Evolutionary conservation across 2,113 vertebrate species (phyloP), one percentile per base, ranked within the genome.

Genomic region (Gambusia holbrooki): DNA sequence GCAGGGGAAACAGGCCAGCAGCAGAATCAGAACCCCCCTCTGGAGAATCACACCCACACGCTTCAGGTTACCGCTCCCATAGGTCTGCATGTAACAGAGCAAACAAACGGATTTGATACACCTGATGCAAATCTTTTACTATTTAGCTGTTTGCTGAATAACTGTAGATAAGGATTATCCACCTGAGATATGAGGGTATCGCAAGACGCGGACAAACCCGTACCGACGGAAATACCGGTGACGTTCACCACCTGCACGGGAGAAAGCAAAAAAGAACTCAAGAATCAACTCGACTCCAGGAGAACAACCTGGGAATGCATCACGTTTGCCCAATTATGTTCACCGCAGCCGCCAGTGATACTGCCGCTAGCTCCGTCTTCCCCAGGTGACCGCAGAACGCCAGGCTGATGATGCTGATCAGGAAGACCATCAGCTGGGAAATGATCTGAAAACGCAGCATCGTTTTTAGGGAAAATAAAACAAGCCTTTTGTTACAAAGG

Each of bases 101-200:
- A 35, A 64, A 40, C 3, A 65, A n/a, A 65, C 2, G n/a, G 12
- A 33, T n/a, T 40, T 27, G n/a, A 35, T 37, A n/a, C 22, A n/a
- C 32, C 22, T 15, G 7, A 65, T 35, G 22, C 25, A 14, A 22
- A 37, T 27, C 64, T 40, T n/a, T 7, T 14, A n/a, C 13, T 14
- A 2, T 14, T 40, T 8, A 27, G 13, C 33, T 40, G 35, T 25
- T 66, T 48, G 17, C 45, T 48, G 14, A 48, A 48, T 48, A 48
- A 48, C 4, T 15, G 0, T 19, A 17, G 35, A 12, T 27, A n/a
- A 66, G 25, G 25, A 66, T 22, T 66, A 2, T 37, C 33, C 33
- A 97, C 96, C 96, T 97, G 97, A 42, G 96, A 96, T 89, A 98
- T 97, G 81, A 97, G 93, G 0, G 97, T 97, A 81, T 98, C 96